These are phyloP conservation scores for Dreissena rostriformis DNA, from an alignment of 1,140 invertebrate species.

Conservation along the genomic window DNA sequence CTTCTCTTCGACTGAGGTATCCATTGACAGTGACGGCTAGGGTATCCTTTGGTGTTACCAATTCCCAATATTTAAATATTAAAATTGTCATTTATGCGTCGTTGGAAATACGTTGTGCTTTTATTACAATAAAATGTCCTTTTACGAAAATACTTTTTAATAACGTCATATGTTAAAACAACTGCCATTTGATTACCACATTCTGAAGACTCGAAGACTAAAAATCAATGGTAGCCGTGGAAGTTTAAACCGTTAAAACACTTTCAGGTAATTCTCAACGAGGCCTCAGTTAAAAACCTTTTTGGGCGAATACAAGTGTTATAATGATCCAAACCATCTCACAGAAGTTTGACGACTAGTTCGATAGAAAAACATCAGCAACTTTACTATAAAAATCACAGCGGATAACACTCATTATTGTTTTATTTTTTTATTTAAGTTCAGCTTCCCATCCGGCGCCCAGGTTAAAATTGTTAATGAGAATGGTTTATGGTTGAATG, in stretches of 20 bases:
- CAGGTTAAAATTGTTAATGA: neutral
- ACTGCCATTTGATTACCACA: neutral
- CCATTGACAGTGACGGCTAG: too few relatives aligned
- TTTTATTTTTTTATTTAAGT: neutral
- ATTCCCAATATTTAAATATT: too few relatives aligned
- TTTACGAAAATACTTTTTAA: too few relatives aligned
- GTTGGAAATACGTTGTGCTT: too few relatives aligned
- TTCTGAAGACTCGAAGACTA: neutral
- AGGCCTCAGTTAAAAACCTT: neutral
- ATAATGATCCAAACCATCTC: neutral
- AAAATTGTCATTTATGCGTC: too few relatives aligned
- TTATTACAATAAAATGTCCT: too few relatives aligned
- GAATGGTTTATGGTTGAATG: neutral
- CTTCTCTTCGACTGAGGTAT: too few relatives aligned
- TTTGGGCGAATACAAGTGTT: neutral
- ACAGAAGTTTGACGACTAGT: neutral
- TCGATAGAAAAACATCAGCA: neutral
- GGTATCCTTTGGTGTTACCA: too few relatives aligned
- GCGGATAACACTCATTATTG: neutral
- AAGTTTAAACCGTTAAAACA: neutral
- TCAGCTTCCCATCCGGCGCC: neutral
- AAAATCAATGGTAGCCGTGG: neutral
- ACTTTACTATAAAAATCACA: neutral
- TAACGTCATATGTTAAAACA: neutral
- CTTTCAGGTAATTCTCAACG: too few relatives aligned